Percentiles rank a stretch among this genome's conserved stretches.
Evolutionary conservation across 2,797 vertebrate species (phyloP).

Genomic region (Alfaro cultratus): DNA sequence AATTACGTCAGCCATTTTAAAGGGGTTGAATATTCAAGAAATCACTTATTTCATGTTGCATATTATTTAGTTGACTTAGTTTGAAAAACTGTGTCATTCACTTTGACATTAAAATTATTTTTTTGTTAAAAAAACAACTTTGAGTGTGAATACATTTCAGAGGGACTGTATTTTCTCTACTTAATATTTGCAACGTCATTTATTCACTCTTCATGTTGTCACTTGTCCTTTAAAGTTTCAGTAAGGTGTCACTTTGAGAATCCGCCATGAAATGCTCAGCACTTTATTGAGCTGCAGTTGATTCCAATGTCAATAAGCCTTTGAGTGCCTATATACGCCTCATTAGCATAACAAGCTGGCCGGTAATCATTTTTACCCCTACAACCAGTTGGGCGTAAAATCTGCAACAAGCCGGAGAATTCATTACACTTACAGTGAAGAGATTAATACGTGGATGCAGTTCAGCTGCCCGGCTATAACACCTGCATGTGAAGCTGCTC

Average conservation of each 20-base stretch:
- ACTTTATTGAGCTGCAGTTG: conserved; percentile 12
- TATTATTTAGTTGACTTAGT: neutral
- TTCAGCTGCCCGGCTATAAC: conserved; percentile 26
- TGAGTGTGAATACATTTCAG: neutral
- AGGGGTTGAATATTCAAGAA: neutral
- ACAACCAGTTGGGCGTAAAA: conserved; percentile 45
- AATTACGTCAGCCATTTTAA: neutral
- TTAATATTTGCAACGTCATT: neutral
- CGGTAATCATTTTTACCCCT: conserved; percentile 44
- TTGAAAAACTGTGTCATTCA: neutral
- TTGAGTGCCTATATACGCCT: conserved; percentile 43
- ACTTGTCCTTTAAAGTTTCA: neutral
- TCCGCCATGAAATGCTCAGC: conserved; percentile 26
- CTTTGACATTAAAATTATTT: neutral
- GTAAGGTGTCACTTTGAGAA: neutral
- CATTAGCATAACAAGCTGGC: conserved; percentile 56
- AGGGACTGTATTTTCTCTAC: neutral
- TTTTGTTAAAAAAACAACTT: neutral
- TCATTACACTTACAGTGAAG: conserved; percentile 53
- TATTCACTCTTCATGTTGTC: neutral
- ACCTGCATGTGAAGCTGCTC: conserved; percentile 4
- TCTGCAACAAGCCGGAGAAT: conserved; percentile 22
- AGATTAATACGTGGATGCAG: conserved; percentile 30
- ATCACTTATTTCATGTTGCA: neutral
- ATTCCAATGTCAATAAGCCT: conserved; percentile 31